These are phyloP conservation scores for Protula sp. DNA, from an alignment of 2,888 invertebrate genomes.

Conservation along the genomic window DNA sequence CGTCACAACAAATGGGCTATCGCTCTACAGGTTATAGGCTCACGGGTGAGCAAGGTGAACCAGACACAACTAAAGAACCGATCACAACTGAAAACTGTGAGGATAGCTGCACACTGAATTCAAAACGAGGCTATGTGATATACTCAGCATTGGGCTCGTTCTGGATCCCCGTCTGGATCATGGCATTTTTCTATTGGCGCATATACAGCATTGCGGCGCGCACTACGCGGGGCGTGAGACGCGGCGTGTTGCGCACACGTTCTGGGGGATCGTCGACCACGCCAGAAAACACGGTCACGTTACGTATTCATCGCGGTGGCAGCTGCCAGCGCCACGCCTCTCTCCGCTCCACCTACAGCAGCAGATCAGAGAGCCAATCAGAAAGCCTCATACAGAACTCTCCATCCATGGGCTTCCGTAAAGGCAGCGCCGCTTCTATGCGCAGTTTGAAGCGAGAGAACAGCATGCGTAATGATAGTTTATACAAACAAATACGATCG, in stretches of 20 bases:
- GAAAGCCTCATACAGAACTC: not conserved
- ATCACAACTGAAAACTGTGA: too few species aligned
- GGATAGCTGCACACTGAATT: not conserved
- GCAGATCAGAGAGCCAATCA: not conserved
- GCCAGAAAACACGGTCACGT: constrained; percentile 59
- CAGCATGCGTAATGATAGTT: not conserved
- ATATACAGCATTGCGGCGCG: constrained; percentile 81
- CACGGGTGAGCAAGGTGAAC: too few species aligned
- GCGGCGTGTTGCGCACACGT: constrained; percentile 37
- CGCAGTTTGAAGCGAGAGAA: not conserved
- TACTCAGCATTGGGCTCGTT: constrained; percentile 97
- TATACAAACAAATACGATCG: too few species aligned
- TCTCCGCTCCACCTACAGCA: not conserved
- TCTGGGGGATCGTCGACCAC: not conserved
- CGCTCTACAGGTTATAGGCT: too few species aligned
- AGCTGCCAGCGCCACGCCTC: not conserved
- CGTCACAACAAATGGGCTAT: too few species aligned
- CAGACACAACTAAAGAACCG: not conserved
- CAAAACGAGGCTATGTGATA: constrained; percentile 76
- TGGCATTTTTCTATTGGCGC: constrained; percentile 96
- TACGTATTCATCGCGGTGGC: constrained; percentile 80
- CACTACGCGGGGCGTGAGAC: constrained; percentile 45
- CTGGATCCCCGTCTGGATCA: constrained; percentile 95
- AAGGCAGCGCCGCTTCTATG: not conserved
- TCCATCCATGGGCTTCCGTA: too few species aligned